Conservation (phyloP, 2,888 invertebrate species). For the Oxystoma pomonae region DNA sequence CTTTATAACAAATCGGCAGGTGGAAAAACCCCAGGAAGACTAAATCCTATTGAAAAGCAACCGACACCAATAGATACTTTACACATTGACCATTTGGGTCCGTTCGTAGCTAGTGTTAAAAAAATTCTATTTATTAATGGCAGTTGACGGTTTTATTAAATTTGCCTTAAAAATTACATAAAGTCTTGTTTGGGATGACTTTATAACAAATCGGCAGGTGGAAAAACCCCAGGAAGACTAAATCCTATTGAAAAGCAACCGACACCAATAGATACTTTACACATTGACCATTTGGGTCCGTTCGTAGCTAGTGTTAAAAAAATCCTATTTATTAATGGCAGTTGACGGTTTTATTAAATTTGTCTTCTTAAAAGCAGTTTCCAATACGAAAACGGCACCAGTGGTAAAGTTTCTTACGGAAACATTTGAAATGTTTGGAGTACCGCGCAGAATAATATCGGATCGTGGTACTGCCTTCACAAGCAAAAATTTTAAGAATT, state of each 20-base stretch:
- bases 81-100: conserved; percentile 22
- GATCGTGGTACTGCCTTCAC: background rate
- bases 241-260: conserved; percentile 23
- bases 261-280: conserved; percentile 25
- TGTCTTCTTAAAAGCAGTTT: background rate
- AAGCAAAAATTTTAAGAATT: background rate
- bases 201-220: conserved; percentile 33
- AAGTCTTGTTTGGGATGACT: conserved; percentile 19
- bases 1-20: conserved; percentile 32
- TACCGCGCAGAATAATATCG: background rate
- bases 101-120: no score
- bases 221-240: conserved; percentile 18
- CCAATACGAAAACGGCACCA: background rate
- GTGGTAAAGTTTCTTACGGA: background rate
- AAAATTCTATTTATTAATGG: no score
- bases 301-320: no score
- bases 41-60: conserved; percentile 25
- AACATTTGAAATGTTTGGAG: background rate
- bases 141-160: no score
- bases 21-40: conserved; percentile 21
- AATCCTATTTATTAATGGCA: background rate
- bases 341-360: background rate
- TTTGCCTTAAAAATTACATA: conserved; percentile 23
- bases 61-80: conserved; percentile 24
- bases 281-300: conserved; percentile 23